Conservation (phyloP, 2,888 invertebrate species). For the Tricholauxania praeusta region DNA sequence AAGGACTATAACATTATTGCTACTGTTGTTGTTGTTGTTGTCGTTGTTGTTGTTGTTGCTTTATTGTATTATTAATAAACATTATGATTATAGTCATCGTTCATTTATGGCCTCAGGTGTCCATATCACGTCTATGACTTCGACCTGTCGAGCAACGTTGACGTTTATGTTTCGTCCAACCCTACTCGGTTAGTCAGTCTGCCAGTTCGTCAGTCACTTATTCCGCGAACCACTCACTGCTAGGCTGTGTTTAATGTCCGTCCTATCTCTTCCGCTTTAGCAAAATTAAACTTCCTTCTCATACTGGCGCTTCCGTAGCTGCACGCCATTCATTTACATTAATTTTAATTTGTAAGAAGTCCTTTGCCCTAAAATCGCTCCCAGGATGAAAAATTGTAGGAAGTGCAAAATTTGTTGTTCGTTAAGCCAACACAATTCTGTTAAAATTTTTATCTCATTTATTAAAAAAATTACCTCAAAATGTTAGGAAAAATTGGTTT, state of each 20-base stretch:
- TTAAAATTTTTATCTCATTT: no score
- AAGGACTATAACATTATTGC: constrained; percentile 2
- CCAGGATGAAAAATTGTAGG: no score
- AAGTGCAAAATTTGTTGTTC: no score
- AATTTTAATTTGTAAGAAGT: constrained; percentile 13
- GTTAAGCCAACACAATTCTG: no score
- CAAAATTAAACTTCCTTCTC: constrained; percentile 4
- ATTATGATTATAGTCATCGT: constrained; percentile 19
- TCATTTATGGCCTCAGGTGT: constrained; percentile 23
- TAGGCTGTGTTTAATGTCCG: not conserved
- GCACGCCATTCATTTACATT: constrained; percentile 15
- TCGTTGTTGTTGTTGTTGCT: constrained; percentile 26
- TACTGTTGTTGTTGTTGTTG: not conserved
- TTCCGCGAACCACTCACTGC: no score
- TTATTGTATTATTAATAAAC: constrained; percentile 10
- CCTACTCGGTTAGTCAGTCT: no score
- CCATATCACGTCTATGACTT: not conserved
- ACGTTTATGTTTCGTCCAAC: not conserved
- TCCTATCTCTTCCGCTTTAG: not conserved
- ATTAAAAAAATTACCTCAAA: no score
- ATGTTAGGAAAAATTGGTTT: no score
- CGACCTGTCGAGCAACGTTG: not conserved
- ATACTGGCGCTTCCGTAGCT: not conserved
- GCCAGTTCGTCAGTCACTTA: not conserved
- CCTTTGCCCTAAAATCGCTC: not conserved